Conservation (phyloP, 2,888 invertebrate genomes). For the Dascillus cervinus region DNA sequence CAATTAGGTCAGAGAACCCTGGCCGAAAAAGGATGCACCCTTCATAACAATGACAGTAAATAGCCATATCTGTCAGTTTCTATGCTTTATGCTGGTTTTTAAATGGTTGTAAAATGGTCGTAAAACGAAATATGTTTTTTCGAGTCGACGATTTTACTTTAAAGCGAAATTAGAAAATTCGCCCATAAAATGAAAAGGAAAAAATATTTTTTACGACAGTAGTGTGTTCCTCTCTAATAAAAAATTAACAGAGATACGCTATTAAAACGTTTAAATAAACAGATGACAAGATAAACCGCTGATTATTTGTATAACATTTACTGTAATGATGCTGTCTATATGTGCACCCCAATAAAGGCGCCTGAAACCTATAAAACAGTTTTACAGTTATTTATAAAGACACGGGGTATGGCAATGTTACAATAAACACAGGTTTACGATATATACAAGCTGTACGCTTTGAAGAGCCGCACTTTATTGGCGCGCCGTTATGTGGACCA, state of each 20-base stretch:
- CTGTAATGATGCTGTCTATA: slow-evolving; percentile 18
- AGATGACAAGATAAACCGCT: slow-evolving; percentile 25
- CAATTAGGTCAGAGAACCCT: too few species aligned
- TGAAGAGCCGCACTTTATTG: slow-evolving; percentile 35
- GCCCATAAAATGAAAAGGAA: too few species aligned
- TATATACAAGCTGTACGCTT: slow-evolving; percentile 32
- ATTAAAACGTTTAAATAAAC: slow-evolving; percentile 19
- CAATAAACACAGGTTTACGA: slow-evolving; percentile 40
- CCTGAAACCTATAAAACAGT: slow-evolving; percentile 36
- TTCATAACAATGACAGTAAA: too few species aligned
- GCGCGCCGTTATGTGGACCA: slow-evolving; percentile 20
- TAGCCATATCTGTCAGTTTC: too few species aligned
- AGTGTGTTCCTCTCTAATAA: too few species aligned
- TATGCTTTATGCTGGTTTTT: too few species aligned
- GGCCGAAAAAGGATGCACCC: too few species aligned
- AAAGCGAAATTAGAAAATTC: too few species aligned
- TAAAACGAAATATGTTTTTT: too few species aligned
- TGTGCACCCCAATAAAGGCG: slow-evolving; percentile 29
- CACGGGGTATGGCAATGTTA: slow-evolving; percentile 35
- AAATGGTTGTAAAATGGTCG: too few species aligned
- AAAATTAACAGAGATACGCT: slow-evolving; percentile 3
- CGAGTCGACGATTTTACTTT: too few species aligned
- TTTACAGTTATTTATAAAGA: slow-evolving; percentile 40
- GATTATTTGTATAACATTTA: slow-evolving; percentile 25
- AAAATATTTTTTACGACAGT: too few species aligned